These are phyloP conservation scores for Podarcis raffonei DNA, from an alignment of 2,113 vertebrate genomes.

Conservation along the genomic window DNA sequence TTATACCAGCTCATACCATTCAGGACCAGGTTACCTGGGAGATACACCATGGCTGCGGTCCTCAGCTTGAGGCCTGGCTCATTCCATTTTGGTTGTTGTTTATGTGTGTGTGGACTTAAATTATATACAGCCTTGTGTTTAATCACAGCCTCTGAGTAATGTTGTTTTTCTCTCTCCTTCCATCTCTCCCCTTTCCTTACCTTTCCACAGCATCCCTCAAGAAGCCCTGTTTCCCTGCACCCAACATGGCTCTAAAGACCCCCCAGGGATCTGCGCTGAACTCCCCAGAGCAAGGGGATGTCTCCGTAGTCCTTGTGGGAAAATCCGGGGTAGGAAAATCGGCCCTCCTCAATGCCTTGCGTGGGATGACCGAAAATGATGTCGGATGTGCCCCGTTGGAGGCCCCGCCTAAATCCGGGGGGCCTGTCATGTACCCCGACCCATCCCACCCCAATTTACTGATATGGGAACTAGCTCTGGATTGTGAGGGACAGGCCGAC, in stretches of 20 bases:
- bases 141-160: not conserved
- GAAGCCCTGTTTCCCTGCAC: not conserved
- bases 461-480: conserved; percentile 41
- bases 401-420: not conserved
- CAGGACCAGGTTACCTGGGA: too few species aligned
- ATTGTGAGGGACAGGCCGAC: not conserved
- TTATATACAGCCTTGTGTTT: not conserved
- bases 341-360: not conserved
- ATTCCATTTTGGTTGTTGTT: too few species aligned
- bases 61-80: too few species aligned
- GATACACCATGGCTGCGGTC: too few species aligned
- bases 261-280: not conserved
- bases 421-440: conserved; percentile 26
- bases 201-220: not conserved
- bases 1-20: too few species aligned
- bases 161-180: not conserved
- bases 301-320: conserved; percentile 24
- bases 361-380: not conserved
- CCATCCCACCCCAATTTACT: conserved; percentile 24
- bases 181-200: not conserved
- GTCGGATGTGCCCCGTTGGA: not conserved
- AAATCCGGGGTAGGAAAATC: conserved; percentile 3
- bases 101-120: not conserved
- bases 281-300: conserved; percentile 10
- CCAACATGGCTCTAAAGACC: not conserved